Base-by-base conservation (phyloP, 2,113 vertebrate species). In the Albula glossodonta region DNA sequence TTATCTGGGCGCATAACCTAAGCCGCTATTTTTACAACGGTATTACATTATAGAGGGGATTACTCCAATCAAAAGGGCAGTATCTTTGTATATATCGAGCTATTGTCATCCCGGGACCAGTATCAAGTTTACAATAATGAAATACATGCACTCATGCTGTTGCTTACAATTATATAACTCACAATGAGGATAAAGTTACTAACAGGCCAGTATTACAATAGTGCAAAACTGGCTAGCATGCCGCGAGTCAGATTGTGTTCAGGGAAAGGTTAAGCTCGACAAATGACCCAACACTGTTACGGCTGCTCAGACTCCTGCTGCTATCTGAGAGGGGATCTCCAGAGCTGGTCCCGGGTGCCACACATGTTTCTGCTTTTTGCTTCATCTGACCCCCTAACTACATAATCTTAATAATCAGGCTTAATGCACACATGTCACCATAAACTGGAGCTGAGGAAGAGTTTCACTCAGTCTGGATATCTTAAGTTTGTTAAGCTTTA, bases 11-110 rank as follows among this genome's bases (percentile, higher is more conserved):
- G 94, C 95, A 95, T 93, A 96, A 88, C 95, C 93, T 95, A 95
- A 95, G 93, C 94, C 94, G 96, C 97, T 99, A 98, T 99, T 99
- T 99, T 97, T 97, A 97, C 94, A 96, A 94, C 95, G 92, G 91
- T 94, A 97, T 97, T 97, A 96, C 93, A 90, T 92, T 86, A 89
- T 93, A 83, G 88, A 85, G 85, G 60, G 86, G 83, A 89, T 89
- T 86, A 89, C 66, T 86, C 66, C 70, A 90, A 82, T 57, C 25
- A 87, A 88, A 89, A 91, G 92, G 87, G 92, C 91, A 19, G 77
- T 22, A 57, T 22, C 56, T 41, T 66, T 80, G 11, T 78, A 51
- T 85, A 50, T 63, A 80, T 66, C 17, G 51, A 22, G 50, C 13
- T 53, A 80, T 85, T 81, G 84, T 85, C 53, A 49, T 81, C 10